Conservation (phyloP, 2,797 vertebrate species). For the Danio albolineatus region DNA sequence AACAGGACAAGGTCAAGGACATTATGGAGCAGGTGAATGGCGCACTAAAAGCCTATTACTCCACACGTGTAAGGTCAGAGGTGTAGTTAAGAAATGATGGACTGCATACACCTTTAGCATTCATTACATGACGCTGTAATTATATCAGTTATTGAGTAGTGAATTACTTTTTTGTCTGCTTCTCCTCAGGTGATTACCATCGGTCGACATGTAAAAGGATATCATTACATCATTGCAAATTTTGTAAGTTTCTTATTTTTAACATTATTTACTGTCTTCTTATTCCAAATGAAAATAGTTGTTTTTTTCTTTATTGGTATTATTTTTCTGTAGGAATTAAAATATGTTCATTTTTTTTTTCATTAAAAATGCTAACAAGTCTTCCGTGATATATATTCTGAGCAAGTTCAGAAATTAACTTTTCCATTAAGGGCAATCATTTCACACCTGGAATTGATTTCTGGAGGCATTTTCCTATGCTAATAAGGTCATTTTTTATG, state of each 20-base stretch:
- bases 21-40: slow-evolving; percentile 92
- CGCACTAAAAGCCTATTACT: neutral
- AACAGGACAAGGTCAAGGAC: slow-evolving; percentile 96
- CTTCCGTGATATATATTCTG: too few species aligned
- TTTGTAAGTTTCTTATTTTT: slow-evolving; percentile 79
- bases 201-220: slow-evolving; percentile 95
- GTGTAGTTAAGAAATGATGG: slow-evolving; percentile 33
- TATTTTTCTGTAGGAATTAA: too few species aligned
- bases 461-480: too few species aligned
- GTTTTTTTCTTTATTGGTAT: neutral
- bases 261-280: too few species aligned
- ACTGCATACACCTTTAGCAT: slow-evolving; percentile 29
- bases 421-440: too few species aligned
- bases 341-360: too few species aligned
- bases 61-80: slow-evolving; percentile 15
- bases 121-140: slow-evolving; percentile 35
- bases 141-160: slow-evolving; percentile 29
- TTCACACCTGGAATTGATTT: too few species aligned
- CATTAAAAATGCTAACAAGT: too few species aligned
- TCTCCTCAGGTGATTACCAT: slow-evolving; percentile 92
- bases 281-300: too few species aligned
- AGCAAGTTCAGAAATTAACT: too few species aligned
- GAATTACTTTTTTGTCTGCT: neutral
- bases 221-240: slow-evolving; percentile 98
- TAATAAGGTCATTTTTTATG: too few species aligned